phyloP scores from a whole-genome alignment of 2,113 vertebrate species.

The Pluvialis apricaria region DNA sequence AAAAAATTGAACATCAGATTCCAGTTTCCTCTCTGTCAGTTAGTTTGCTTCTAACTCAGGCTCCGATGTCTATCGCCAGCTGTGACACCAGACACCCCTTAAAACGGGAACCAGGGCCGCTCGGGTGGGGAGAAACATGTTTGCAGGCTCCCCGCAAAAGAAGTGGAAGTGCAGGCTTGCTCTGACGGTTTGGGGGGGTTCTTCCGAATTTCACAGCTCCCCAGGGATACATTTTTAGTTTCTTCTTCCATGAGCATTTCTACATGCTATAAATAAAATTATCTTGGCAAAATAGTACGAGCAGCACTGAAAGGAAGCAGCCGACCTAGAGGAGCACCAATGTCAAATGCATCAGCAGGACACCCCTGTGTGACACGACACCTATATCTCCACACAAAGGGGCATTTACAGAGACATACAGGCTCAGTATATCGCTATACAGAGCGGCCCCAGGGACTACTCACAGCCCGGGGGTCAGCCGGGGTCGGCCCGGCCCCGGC shows the following conservation, averaged over 20 bases:
- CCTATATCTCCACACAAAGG: fast-evolving
- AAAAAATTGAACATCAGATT: neutral
- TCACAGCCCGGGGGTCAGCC: neutral
- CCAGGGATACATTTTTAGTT: fast-evolving
- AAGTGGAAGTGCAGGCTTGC: fast-evolving
- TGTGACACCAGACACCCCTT: neutral
- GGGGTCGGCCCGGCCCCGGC: neutral
- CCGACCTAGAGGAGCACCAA: neutral
- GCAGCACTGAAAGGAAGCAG: neutral
- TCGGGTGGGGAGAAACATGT: fast-evolving
- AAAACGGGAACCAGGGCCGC: neutral
- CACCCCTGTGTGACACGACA: fast-evolving
- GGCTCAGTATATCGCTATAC: fast-evolving
- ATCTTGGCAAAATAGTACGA: neutral
- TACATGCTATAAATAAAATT: neutral
- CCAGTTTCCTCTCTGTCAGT: neutral
- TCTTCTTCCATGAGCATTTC: fast-evolving
- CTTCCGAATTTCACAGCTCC: neutral
- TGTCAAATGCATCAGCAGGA: neutral
- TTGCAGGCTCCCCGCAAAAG: neutral
- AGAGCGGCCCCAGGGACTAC: neutral
- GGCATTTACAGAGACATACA: fast-evolving
- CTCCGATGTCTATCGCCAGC: neutral
- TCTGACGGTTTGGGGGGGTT: neutral
- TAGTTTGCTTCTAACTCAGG: neutral